Conservation (phyloP, 2,797 vertebrate genomes). For the Somateria mollissima region DNA sequence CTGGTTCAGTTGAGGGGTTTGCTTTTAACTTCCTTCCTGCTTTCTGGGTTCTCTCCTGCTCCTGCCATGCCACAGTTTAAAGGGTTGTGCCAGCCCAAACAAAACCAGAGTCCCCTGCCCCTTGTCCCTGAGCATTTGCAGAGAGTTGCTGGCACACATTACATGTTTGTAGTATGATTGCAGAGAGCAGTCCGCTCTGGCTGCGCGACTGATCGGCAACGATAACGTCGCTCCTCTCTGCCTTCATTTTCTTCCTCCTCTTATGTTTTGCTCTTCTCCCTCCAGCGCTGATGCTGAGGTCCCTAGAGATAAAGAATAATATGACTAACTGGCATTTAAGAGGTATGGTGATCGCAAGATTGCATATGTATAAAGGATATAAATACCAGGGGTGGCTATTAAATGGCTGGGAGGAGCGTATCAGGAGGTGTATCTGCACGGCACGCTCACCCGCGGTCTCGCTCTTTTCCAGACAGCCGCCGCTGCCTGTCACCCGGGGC, state of each 20-base stretch:
- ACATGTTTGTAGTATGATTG: neutral
- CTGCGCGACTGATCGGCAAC: neutral
- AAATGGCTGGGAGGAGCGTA: neutral
- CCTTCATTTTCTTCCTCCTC: neutral
- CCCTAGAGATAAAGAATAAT: neutral
- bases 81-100: neutral
- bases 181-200: neutral
- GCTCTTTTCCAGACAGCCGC: neutral
- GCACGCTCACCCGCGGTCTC: neutral
- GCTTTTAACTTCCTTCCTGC: neutral
- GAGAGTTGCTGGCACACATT: neutral
- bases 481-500: neutral
- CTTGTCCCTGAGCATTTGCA: neutral
- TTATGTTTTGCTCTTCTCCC: neutral
- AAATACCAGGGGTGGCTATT: neutral
- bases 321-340: neutral
- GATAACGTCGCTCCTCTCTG: neutral
- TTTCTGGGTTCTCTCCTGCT: neutral
- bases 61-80: neutral
- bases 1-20: constrained; percentile 1
- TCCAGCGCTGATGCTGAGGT: neutral
- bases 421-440: neutral
- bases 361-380: neutral
- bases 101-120: neutral
- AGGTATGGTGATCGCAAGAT: neutral